These are phyloP conservation scores for Cryptotis parvus DNA, from an alignment of 2,113 vertebrate species.

Conservation along the genomic window DNA sequence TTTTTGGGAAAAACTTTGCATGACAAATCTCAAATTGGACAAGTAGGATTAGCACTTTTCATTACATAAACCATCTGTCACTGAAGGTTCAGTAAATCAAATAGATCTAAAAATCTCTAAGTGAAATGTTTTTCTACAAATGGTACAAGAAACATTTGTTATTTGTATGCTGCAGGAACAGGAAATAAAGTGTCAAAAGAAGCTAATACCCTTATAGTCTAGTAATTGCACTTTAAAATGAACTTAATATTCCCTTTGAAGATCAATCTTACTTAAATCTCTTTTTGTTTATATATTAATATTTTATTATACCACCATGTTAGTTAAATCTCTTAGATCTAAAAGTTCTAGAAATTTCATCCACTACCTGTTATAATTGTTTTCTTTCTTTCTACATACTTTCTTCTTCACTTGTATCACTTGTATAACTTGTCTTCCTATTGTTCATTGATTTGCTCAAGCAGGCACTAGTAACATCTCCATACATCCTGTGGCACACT, in stretches of 20 bases:
- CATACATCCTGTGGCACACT: no score
- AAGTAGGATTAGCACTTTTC: conserved; percentile 61
- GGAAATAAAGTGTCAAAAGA: conserved; percentile 47
- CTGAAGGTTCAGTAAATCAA: conserved; percentile 56
- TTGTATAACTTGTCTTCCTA: no score
- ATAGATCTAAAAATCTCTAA: conserved; percentile 54
- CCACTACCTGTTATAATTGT: conserved; percentile 16
- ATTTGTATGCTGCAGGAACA: conserved; percentile 32
- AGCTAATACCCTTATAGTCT: conserved; percentile 18
- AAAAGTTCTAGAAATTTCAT: conserved; percentile 36
- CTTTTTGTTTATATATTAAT: no score
- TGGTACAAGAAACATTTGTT: conserved; percentile 49
- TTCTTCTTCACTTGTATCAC: no score
- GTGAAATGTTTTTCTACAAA: conserved; percentile 48
- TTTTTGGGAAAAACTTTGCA: conserved; percentile 64
- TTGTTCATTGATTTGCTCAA: no score
- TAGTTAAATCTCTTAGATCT: conserved; percentile 26
- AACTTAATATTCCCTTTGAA: background rate
- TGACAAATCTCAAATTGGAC: conserved; percentile 58
- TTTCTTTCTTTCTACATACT: conserved; percentile 39
- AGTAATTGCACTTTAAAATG: conserved; percentile 15
- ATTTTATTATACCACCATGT: no score
- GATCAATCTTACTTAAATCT: background rate
- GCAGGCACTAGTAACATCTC: no score
- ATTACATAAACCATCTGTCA: conserved; percentile 67